These are phyloP conservation scores for Synodontis membranacea DNA, from an alignment of 2,113 vertebrate genomes.

Conservation along the genomic window DNA sequence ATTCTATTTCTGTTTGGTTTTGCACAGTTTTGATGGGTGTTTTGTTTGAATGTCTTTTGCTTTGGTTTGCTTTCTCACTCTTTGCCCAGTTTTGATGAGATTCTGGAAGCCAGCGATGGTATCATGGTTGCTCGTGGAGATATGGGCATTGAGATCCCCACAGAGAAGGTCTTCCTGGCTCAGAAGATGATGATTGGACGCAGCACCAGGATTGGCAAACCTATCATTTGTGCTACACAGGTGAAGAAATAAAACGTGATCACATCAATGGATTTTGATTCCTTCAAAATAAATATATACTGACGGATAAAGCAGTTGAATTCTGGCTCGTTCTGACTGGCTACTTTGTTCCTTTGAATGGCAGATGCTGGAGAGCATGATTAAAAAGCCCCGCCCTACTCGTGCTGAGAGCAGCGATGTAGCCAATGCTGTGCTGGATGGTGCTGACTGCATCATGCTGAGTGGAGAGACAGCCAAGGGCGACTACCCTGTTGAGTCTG, in stretches of 20 bases:
- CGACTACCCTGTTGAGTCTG: constrained; percentile 93
- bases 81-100: constrained; percentile 89
- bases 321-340: background rate
- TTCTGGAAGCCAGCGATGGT: constrained; percentile 95
- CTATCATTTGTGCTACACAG: constrained; percentile 96
- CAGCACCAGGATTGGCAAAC: constrained; percentile 93
- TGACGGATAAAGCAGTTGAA: background rate
- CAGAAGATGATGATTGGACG: constrained; percentile 99
- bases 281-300: background rate
- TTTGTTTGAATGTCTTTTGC: background rate
- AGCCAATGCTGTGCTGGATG: constrained; percentile 93
- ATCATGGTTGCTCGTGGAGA: constrained; percentile 99
- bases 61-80: background rate
- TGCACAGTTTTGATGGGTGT: constrained; percentile 77
- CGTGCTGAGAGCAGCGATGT: constrained; percentile 94
- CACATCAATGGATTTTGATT: background rate
- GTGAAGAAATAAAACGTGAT: constrained; percentile 60
- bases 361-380: constrained; percentile 99
- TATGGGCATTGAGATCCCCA: constrained; percentile 95
- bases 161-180: constrained; percentile 95
- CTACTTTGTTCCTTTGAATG: constrained; percentile 13
- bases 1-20: background rate
- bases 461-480: constrained; percentile 97
- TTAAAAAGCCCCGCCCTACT: constrained; percentile 95
- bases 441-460: constrained; percentile 97